phyloP scores from a whole-genome alignment of 2,888 invertebrate genomes.

The Acleris cristana region DNA sequence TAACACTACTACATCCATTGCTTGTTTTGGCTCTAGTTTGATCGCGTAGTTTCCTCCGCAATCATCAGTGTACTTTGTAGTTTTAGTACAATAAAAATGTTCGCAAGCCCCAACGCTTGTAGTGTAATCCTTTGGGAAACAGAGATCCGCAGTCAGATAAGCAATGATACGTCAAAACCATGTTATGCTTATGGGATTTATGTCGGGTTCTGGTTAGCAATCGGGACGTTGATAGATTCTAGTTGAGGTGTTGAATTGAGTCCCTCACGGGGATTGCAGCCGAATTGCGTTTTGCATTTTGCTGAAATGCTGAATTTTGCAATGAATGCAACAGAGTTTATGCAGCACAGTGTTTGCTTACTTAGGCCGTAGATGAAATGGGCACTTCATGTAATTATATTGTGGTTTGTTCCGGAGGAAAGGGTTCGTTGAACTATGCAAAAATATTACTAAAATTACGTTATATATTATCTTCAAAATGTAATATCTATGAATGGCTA shows the following conservation, averaged over 20 bases:
- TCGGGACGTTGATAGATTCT: conserved; percentile 76
- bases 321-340: too few species aligned
- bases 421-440: too few species aligned
- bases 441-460: too few species aligned
- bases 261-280: conserved; percentile 22
- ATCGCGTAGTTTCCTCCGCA: background rate
- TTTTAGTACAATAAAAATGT: background rate
- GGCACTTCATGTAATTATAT: too few species aligned
- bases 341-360: too few species aligned
- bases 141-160: conserved; percentile 68
- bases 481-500: too few species aligned
- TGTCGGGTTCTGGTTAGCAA: conserved; percentile 64
- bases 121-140: conserved; percentile 57
- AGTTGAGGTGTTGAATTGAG: conserved; percentile 46
- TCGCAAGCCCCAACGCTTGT: conserved; percentile 52
- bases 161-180: conserved; percentile 81
- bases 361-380: too few species aligned
- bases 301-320: conserved; percentile 13
- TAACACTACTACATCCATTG: conserved; percentile 43
- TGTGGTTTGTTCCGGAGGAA: too few species aligned
- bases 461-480: too few species aligned
- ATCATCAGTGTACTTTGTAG: conserved; percentile 6
- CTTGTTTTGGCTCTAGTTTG: conserved; percentile 14
- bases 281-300: conserved; percentile 29
- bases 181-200: conserved; percentile 77